Conservation (phyloP, 2,888 invertebrate species). For the Monoplex corrugatus region DNA sequence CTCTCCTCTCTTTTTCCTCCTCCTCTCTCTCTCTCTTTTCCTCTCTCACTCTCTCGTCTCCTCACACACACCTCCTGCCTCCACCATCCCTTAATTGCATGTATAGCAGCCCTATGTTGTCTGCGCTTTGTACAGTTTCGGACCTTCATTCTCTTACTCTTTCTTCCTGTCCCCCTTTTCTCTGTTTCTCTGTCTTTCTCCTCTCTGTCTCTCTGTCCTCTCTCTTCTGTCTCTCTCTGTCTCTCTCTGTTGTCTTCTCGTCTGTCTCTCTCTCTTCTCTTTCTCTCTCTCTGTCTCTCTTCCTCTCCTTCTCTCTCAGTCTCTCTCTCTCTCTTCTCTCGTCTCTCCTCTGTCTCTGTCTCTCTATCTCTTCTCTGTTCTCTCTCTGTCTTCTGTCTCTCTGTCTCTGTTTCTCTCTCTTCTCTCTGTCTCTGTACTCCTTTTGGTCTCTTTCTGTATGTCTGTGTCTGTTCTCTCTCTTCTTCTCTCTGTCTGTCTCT, state of each 20-base stretch:
- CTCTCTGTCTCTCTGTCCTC: background rate
- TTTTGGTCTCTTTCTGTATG: background rate
- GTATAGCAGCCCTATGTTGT: too few species aligned
- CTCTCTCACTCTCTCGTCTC: too few species aligned
- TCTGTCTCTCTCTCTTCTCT: background rate
- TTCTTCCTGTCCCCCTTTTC: too few species aligned
- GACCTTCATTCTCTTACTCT: too few species aligned
- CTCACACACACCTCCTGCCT: too few species aligned
- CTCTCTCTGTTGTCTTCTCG: background rate
- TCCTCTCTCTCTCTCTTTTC: too few species aligned
- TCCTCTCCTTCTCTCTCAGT: too few species aligned
- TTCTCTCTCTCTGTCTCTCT: background rate
- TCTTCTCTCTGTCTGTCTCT: background rate
- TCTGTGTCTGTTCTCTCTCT: too few species aligned
- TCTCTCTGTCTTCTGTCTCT: background rate
- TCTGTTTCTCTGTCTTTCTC: background rate
- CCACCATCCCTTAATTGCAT: too few species aligned
- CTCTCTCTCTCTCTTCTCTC: background rate
- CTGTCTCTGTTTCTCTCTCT: background rate
- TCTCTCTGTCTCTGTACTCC: background rate
- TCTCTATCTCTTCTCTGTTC: background rate
- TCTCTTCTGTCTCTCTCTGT: too few species aligned
- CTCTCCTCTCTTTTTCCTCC: background rate
- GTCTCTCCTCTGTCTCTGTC: too few species aligned
- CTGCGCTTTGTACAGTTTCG: too few species aligned